phyloP scores from a whole-genome alignment of 2,797 vertebrate species.

The Gallinago solitaria region DNA sequence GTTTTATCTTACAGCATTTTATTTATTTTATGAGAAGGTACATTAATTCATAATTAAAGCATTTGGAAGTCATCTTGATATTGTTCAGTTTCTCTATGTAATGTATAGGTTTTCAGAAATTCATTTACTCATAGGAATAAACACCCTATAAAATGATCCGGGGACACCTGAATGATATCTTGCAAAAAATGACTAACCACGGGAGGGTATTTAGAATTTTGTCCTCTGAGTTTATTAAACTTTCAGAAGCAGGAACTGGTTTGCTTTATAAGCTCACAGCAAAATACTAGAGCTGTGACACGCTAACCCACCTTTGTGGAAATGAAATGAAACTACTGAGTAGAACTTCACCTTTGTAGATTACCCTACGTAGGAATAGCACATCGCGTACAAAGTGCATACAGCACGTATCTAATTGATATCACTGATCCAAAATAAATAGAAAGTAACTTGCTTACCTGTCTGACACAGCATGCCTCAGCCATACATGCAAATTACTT shows the following conservation, averaged over 20 bases:
- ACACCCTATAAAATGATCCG: background rate
- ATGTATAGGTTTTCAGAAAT: background rate
- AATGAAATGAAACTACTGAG: constrained; percentile 75
- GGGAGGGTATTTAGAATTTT: background rate
- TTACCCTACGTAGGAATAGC: constrained; percentile 24
- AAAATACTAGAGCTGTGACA: constrained; percentile 23
- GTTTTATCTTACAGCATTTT: background rate
- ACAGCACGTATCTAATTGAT: constrained; percentile 25
- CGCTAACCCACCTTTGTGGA: constrained; percentile 72
- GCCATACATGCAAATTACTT: constrained; percentile 83
- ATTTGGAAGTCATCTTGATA: background rate
- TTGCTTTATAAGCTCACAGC: constrained; percentile 17
- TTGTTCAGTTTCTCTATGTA: background rate
- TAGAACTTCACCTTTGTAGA: constrained; percentile 45
- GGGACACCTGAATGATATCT: background rate
- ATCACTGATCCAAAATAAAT: constrained; percentile 30
- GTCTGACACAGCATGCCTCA: constrained; percentile 84
- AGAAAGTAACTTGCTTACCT: constrained; percentile 77
- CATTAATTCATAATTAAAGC: constrained; percentile 8
- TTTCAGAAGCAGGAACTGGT: constrained; percentile 23
- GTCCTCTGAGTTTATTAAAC: background rate
- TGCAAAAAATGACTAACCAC: background rate
- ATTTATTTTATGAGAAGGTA: background rate
- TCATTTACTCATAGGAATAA: background rate
- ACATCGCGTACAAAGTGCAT: constrained; percentile 26